These are phyloP conservation scores for Typhlomys cinereus DNA, from an alignment of 2,113 vertebrate genomes.

Conservation along the genomic window DNA sequence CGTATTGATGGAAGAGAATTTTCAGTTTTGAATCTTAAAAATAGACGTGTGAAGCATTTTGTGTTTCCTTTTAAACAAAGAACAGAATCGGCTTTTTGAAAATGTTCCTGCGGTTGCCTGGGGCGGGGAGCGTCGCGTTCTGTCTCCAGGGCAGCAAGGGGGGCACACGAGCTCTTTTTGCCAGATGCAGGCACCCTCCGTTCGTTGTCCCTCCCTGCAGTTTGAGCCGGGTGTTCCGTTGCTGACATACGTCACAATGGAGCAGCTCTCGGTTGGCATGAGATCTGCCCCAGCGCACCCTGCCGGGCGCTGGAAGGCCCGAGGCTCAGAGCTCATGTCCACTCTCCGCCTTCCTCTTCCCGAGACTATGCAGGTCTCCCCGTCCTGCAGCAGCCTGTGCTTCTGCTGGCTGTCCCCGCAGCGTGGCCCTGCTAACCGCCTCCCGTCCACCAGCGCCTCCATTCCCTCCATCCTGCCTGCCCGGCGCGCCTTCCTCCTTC, in stretches of 20 bases:
- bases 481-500: too few relatives aligned
- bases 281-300: rapidly evolving
- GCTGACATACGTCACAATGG: background rate
- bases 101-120: background rate
- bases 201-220: background rate
- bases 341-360: too few relatives aligned
- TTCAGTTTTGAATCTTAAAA: conserved; percentile 49
- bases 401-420: background rate
- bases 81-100: background rate
- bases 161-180: background rate
- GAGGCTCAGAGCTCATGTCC: background rate
- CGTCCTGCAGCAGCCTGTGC: background rate
- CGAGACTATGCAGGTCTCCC: background rate
- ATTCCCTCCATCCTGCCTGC: too few relatives aligned
- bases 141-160: rapidly evolving
- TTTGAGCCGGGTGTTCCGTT: background rate
- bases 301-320: background rate
- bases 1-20: background rate
- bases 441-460: background rate
- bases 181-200: background rate
- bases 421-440: too few relatives aligned
- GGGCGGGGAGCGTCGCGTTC: background rate
- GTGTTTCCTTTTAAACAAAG: conserved; percentile 16
- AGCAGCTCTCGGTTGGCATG: background rate
- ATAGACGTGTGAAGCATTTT: conserved; percentile 9